Evolutionary conservation across 2,888 invertebrate species (phyloP).

Genomic region (Tetragonisca angustula): DNA sequence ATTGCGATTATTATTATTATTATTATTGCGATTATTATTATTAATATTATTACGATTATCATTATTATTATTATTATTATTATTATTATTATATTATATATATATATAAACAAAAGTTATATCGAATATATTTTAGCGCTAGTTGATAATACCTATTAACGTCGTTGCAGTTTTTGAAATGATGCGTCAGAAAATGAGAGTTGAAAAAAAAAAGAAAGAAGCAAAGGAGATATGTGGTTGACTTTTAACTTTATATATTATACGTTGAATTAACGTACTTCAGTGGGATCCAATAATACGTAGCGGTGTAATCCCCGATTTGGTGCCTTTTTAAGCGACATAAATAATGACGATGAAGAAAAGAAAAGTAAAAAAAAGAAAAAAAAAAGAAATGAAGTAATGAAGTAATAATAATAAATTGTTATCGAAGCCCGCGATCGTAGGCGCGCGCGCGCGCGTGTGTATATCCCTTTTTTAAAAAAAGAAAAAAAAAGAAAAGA

Average conservation of each 20-base stretch:
- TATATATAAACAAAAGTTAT: conserved; percentile 82
- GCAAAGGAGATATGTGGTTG: conserved; percentile 66
- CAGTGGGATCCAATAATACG: conserved; percentile 78
- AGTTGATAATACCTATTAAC: conserved; percentile 83
- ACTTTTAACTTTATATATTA: conserved; percentile 81
- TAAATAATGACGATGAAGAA: conserved; percentile 66
- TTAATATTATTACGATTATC: conserved; percentile 71
- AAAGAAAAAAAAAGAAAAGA: neutral
- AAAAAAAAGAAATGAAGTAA: neutral
- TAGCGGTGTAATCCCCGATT: conserved; percentile 80
- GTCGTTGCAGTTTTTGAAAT: conserved; percentile 82
- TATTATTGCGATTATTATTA: conserved; percentile 74
- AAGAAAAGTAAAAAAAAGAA: conserved; percentile 16
- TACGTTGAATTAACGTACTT: conserved; percentile 79
- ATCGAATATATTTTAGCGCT: conserved; percentile 83
- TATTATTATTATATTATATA: conserved; percentile 60
- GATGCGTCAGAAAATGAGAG: conserved; percentile 83
- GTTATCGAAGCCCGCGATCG: conserved; percentile 62
- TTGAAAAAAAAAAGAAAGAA: conserved; percentile 53
- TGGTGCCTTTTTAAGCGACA: conserved; percentile 83
- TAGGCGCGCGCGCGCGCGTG: conserved; percentile 46
- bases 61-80: conserved; percentile 60
- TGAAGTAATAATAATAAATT: conserved; percentile 47
- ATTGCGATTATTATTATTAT: conserved; percentile 63
- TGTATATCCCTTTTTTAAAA: conserved; percentile 44